Evolutionary conservation across 2,888 invertebrate species (phyloP), one percentile per base, ranked within the genome.

Genomic region (Syritta pipiens): DNA sequence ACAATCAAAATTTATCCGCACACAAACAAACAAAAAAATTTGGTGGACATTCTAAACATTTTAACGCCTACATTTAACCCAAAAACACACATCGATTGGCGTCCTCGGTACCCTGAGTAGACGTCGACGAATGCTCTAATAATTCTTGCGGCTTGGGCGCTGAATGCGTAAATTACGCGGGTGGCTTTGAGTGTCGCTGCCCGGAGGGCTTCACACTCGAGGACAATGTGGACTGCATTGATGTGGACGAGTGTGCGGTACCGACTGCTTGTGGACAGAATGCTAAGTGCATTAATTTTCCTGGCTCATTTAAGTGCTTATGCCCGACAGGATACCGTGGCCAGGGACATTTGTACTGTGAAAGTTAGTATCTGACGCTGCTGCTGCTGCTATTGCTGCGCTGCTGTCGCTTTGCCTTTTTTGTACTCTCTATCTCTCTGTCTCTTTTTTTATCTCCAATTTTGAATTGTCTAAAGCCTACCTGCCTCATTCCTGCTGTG

Each of bases 271-370:
- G 95, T 86, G 94, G 94, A 81, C 90, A 91, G 84, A 93, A 94
- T 88, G 93, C 95, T 82, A 93, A 93, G 88, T 96, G 95, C 90
- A 92, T 93, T 88, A 96, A 96, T 89, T 91, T 93, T 57, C 93
- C 93, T n/a, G 95, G 95, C 84, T 93, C 94, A 65, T 94, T 92
- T 90, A 93, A 93, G 86, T 95, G 95, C 88, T 90, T 93, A 81
- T 95, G 95, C 87, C 93, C 93, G 24, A 91, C 91, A 83, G 94
- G 95, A 82, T 94, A 94, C 90, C 91, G 91, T 83, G 94, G 94
- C 85, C 93, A 94, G 88, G 93, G 94, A 84, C 91, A 93, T 86
- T 91, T 92, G 82, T 92, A 92, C 84, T 94, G 94, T 90, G 93
- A 94, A 93, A 94, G 94, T 94, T 92, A 87, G 87, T 87, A 93